phyloP scores from a whole-genome alignment of 2,113 vertebrate species.

The Sardina pilchardus region DNA sequence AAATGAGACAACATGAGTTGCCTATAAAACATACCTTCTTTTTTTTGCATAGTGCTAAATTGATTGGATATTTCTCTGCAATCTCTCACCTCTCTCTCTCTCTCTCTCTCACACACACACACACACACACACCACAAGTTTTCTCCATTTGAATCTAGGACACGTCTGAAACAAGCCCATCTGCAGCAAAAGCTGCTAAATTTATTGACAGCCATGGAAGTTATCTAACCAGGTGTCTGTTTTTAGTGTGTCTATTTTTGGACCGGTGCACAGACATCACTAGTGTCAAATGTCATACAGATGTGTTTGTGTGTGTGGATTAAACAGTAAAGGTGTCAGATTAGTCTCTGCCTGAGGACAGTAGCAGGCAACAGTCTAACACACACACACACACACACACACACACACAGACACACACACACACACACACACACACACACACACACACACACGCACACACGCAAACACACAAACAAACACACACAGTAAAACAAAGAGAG shows the following conservation, averaged over 20 bases:
- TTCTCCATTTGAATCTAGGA: slow-evolving; percentile 33
- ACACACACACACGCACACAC: slow-evolving; percentile 9
- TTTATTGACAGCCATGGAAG: neutral
- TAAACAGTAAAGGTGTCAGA: slow-evolving; percentile 30
- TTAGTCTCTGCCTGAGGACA: slow-evolving; percentile 29
- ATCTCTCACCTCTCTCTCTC: too few species aligned
- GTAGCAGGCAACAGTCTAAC: neutral
- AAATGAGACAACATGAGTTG: too few species aligned
- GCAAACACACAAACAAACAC: slow-evolving; percentile 1
- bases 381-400: neutral
- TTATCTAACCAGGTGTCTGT: slow-evolving; percentile 35
- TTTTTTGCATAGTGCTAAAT: neutral
- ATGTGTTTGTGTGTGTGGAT: slow-evolving; percentile 36
- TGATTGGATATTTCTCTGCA: neutral
- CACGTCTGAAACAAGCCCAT: slow-evolving; percentile 12
- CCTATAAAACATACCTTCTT: too few species aligned
- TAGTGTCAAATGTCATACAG: slow-evolving; percentile 48
- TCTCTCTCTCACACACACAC: neutral
- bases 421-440: neutral
- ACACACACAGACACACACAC: neutral
- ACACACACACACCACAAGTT: neutral
- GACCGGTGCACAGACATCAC: slow-evolving; percentile 28
- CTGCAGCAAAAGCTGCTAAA: slow-evolving; percentile 17
- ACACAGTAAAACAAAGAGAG: neutral
- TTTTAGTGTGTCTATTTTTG: slow-evolving; percentile 48